A percentile compares a stretch with the other conserved stretches of the same genome.
phyloP scores from a whole-genome alignment of 2,113 vertebrate genomes.

The Hystrix cristata region DNA sequence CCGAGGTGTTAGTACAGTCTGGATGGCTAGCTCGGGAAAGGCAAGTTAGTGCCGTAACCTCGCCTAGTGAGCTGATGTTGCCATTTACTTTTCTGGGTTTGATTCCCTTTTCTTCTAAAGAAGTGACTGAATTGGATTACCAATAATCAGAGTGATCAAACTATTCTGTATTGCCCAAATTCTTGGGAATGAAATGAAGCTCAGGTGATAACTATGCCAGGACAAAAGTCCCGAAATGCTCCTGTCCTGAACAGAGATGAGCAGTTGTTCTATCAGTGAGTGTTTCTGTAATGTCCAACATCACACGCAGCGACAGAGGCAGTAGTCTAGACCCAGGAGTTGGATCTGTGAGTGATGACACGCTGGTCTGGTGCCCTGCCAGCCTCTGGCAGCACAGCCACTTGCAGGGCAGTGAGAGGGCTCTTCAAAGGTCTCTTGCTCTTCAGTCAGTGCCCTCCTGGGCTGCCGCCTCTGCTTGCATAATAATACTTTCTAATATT shows the following conservation, averaged over 20 bases:
- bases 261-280: background rate
- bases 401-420: background rate
- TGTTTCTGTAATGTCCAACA: background rate
- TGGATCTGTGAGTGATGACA: background rate
- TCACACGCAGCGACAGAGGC: background rate
- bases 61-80: background rate
- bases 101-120: background rate
- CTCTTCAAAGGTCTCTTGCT: background rate
- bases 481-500: constrained; percentile 2
- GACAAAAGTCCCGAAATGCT: background rate
- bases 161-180: background rate
- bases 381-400: background rate
- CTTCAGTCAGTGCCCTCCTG: background rate
- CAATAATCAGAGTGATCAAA: background rate
- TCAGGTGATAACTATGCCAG: background rate
- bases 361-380: background rate
- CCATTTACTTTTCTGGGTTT: background rate
- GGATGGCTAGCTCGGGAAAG: background rate
- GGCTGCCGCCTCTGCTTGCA: background rate
- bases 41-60: background rate
- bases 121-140: background rate
- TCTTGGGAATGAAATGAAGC: background rate
- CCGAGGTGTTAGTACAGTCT: background rate
- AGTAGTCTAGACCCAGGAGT: background rate
- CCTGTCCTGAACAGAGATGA: background rate